A percentile compares a stretch with the other conserved stretches of the same genome.
These are phyloP conservation scores for Neopelma chrysocephalum DNA, from an alignment of 2,797 vertebrate species.

Conservation along the genomic window DNA sequence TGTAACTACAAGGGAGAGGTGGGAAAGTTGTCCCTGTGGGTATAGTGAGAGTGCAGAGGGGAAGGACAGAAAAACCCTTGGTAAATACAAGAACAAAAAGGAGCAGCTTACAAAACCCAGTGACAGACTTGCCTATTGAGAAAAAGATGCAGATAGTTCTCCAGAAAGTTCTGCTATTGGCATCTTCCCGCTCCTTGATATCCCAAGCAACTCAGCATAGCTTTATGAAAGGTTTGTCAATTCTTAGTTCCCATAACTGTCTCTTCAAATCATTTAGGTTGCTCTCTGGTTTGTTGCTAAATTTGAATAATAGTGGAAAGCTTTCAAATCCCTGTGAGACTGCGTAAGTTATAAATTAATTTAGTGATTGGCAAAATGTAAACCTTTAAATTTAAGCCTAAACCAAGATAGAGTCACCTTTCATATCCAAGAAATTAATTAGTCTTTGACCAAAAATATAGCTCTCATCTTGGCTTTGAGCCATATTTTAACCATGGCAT, in stretches of 20 bases:
- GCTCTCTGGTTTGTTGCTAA: neutral
- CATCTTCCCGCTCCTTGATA: neutral
- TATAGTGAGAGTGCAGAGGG: rapidly evolving
- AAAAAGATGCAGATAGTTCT: neutral
- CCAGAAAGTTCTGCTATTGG: neutral
- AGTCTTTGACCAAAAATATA: neutral
- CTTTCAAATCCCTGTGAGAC: neutral
- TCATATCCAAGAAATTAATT: neutral
- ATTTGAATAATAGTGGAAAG: neutral
- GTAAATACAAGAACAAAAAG: neutral
- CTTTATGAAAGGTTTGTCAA: neutral
- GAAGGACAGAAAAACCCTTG: neutral
- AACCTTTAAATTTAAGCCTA: neutral
- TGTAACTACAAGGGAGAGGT: neutral
- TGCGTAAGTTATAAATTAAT: neutral
- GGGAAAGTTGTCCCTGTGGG: neutral
- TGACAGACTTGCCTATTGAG: neutral
- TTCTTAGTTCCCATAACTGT: neutral
- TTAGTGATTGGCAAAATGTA: neutral
- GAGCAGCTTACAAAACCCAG: neutral
- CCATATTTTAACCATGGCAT: neutral
- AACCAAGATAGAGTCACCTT: neutral
- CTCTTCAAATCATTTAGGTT: neutral
- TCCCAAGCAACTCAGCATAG: neutral
- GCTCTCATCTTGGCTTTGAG: neutral